Conservation (phyloP, 1,140 invertebrate genomes). For the Cydia strobilella region DNA sequence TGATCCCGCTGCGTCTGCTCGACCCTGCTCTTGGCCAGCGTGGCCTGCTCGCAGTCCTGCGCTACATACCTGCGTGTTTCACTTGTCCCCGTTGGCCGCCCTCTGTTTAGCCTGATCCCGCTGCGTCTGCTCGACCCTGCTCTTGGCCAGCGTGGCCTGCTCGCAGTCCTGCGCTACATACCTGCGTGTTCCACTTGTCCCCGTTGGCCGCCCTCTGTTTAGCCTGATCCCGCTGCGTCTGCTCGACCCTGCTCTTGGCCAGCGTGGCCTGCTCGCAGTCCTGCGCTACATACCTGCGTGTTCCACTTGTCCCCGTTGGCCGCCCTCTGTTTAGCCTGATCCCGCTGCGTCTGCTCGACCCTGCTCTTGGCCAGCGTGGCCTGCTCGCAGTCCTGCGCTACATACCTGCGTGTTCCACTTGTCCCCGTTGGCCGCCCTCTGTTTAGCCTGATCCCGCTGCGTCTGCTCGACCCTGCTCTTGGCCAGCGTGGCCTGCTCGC, state of each 20-base stretch:
- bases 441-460: too few relatives aligned
- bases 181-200: slow-evolving; percentile 55
- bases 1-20: neutral
- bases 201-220: too few relatives aligned
- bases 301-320: slow-evolving; percentile 79
- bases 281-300: slow-evolving; percentile 64
- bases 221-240: slow-evolving; percentile 92
- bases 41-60: slow-evolving; percentile 54
- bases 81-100: neutral
- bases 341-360: neutral
- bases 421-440: too few relatives aligned
- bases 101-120: slow-evolving; percentile 83
- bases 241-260: slow-evolving; percentile 84
- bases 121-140: slow-evolving; percentile 84
- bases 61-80: neutral
- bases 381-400: slow-evolving; percentile 94
- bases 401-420: slow-evolving; percentile 91
- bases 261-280: too few relatives aligned
- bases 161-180: neutral
- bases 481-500: too few relatives aligned
- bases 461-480: too few relatives aligned
- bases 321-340: neutral
- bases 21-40: neutral
- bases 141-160: slow-evolving; percentile 93
- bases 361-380: slow-evolving; percentile 83